These are phyloP conservation scores for Passerculus sandwichensis DNA, from an alignment of 2,797 vertebrate species.

Conservation along the genomic window DNA sequence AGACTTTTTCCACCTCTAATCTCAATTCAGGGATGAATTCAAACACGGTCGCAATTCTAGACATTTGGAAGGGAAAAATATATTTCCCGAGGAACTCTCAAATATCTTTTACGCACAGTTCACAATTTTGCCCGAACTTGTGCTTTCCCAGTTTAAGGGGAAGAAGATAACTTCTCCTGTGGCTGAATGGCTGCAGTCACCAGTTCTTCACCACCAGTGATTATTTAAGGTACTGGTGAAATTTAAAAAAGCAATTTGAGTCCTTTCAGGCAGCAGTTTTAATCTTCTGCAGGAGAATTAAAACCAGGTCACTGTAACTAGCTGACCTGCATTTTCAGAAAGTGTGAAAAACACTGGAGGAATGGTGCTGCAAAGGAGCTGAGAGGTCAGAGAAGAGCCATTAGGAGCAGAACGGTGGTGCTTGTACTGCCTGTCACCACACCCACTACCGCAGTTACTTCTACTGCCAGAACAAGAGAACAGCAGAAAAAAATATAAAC, in stretches of 20 bases:
- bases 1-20: background rate
- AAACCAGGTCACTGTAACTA: background rate
- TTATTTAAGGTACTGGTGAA: background rate
- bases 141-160: background rate
- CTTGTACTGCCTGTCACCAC: background rate
- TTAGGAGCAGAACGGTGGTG: rapidly evolving
- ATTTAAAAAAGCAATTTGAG: background rate
- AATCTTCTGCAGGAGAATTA: background rate
- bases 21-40: background rate
- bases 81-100: background rate
- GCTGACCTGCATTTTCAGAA: background rate
- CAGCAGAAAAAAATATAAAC: background rate
- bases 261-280: background rate
- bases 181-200: background rate
- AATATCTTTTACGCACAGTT: background rate
- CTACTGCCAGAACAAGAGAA: background rate
- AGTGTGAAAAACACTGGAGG: background rate
- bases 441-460: background rate
- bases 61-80: background rate
- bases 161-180: background rate
- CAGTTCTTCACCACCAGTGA: background rate
- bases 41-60: background rate
- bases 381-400: background rate
- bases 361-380: background rate
- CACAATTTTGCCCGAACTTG: background rate